phyloP scores from a whole-genome alignment of 2,113 vertebrate species.

The Pampusana beccarii region DNA sequence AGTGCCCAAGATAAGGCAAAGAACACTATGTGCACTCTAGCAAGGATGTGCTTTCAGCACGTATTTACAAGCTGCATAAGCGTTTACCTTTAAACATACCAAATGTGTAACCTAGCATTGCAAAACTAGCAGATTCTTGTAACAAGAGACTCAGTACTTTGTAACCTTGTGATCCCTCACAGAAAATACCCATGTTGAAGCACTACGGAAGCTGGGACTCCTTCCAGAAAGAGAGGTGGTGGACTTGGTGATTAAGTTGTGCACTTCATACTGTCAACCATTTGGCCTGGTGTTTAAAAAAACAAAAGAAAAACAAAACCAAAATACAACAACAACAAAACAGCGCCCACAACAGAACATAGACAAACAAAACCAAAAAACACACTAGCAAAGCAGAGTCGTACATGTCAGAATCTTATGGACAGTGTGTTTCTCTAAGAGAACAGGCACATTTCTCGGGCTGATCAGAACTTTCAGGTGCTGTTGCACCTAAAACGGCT shows the following conservation, averaged over 20 bases:
- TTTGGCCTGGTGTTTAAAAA: background rate
- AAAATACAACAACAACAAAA: background rate
- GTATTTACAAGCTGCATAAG: background rate
- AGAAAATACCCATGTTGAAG: background rate
- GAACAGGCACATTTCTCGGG: background rate
- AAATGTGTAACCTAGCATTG: background rate
- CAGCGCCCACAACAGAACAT: background rate
- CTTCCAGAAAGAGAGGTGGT: background rate
- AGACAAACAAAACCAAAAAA: background rate
- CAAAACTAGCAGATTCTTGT: background rate
- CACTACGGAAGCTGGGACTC: background rate
- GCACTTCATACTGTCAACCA: background rate
- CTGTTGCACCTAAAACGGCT: background rate
- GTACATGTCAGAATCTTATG: accelerated
- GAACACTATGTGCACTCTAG: background rate
- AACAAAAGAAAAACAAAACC: background rate
- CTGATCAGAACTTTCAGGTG: background rate
- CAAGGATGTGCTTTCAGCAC: background rate
- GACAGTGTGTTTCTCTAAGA: background rate
- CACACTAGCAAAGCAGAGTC: background rate
- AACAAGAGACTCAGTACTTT: background rate
- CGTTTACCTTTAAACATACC: background rate
- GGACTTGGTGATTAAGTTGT: background rate
- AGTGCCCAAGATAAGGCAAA: background rate
- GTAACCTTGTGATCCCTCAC: background rate